phyloP scores from a whole-genome alignment of 1,140 invertebrate genomes.

The Arctopsyche grandis region DNA sequence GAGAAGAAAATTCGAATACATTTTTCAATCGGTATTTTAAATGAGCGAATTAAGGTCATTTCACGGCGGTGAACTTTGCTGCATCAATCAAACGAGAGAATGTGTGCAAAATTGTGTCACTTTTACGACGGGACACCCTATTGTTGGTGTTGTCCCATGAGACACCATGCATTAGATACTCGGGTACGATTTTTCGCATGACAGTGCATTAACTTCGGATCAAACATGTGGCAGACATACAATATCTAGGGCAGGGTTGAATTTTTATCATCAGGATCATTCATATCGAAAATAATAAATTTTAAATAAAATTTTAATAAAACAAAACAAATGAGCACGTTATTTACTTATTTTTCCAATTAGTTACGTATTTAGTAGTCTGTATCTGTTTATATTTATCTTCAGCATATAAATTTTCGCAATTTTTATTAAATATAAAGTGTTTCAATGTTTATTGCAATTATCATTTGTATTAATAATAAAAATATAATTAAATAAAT shows the following conservation, averaged over 20 bases:
- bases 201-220: constrained; percentile 38
- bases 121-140: constrained; percentile 19
- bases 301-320: too few species aligned
- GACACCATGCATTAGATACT: not conserved
- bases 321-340: too few species aligned
- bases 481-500: too few species aligned
- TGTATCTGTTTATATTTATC: too few species aligned
- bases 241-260: too few species aligned
- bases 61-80: not conserved
- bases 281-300: too few species aligned
- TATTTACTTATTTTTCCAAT: too few species aligned
- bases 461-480: too few species aligned
- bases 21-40: not conserved
- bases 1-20: not conserved
- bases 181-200: constrained; percentile 2
- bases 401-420: too few species aligned
- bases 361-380: too few species aligned
- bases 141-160: constrained; percentile 16
- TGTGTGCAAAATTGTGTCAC: constrained; percentile 33
- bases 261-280: not conserved
- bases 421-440: too few species aligned
- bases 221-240: not conserved
- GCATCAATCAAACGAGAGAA: constrained; percentile 38
- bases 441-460: too few species aligned
- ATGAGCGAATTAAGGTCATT: not conserved